phyloP scores from a whole-genome alignment of 2,888 invertebrate species.

The Pemphredon lugubris region DNA sequence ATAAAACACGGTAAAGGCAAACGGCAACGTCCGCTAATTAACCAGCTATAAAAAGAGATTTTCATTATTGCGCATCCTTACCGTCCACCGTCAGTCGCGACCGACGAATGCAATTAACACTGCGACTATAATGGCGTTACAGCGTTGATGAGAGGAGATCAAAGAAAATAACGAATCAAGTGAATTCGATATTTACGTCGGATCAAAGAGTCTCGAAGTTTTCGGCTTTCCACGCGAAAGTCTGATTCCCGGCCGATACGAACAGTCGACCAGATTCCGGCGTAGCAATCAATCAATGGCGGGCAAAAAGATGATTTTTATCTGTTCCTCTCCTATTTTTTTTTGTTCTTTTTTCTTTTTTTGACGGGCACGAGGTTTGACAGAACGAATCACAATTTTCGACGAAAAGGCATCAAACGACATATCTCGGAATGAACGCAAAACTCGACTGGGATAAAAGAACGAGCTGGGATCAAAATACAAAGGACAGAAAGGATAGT shows the following conservation, averaged over 20 bases:
- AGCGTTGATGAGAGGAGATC: not conserved
- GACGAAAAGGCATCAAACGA: not conserved
- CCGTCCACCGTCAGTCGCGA: not conserved
- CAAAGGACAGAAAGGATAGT: no score
- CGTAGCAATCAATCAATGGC: constrained; percentile 22
- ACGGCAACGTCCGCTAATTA: not conserved
- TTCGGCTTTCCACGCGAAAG: not conserved
- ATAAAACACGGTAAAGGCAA: not conserved
- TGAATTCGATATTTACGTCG: no score
- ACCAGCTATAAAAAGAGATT: not conserved
- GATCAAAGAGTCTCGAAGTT: constrained; percentile 18
- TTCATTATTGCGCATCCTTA: constrained; percentile 1
- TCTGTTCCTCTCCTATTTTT: no score
- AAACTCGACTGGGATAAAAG: not conserved
- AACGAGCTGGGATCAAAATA: no score
- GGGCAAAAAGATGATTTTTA: not conserved
- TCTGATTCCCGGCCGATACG: not conserved
- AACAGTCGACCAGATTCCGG: no score
- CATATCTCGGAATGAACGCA: not conserved
- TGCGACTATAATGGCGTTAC: not conserved
- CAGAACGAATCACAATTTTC: not conserved
- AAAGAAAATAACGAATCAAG: not conserved
- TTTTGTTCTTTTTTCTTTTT: not conserved
- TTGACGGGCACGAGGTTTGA: not conserved
- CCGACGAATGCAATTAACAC: constrained; percentile 12